These are phyloP conservation scores for Agrotis segetum DNA, from an alignment of 2,888 invertebrate species.

Conservation along the genomic window DNA sequence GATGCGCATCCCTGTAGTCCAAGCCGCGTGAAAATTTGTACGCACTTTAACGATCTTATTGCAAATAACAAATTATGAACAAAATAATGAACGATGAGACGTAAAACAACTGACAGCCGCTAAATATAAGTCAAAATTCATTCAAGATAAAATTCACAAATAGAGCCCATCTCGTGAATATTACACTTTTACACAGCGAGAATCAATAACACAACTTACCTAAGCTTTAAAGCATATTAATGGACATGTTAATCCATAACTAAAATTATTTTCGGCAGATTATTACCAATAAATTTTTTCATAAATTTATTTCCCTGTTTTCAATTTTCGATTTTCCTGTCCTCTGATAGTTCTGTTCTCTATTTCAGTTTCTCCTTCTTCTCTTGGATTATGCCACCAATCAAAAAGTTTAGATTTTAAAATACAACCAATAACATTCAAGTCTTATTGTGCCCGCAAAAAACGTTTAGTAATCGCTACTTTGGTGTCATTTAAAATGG, in stretches of 20 bases:
- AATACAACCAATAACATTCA: slow-evolving; percentile 55
- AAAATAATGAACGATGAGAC: slow-evolving; percentile 76
- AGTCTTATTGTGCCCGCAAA: slow-evolving; percentile 33
- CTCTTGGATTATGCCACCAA: slow-evolving; percentile 29
- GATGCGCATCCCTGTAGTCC: slow-evolving; percentile 82
- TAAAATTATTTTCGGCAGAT: slow-evolving; percentile 77
- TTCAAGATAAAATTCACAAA: slow-evolving; percentile 68
- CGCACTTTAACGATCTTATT: slow-evolving; percentile 66
- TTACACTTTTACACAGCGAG: slow-evolving; percentile 2
- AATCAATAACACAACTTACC: slow-evolving; percentile 73
- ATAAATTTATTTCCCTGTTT: slow-evolving; percentile 79
- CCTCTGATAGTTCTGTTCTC: slow-evolving; percentile 41
- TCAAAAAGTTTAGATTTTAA: not conserved
- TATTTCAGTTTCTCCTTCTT: slow-evolving; percentile 24
- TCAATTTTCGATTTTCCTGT: slow-evolving; percentile 72
- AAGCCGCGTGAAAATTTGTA: slow-evolving; percentile 82
- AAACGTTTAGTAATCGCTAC: slow-evolving; percentile 53
- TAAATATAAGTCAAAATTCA: slow-evolving; percentile 81
- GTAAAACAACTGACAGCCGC: slow-evolving; percentile 91
- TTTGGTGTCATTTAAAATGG: not conserved
- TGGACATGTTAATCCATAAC: slow-evolving; percentile 71
- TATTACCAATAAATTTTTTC: slow-evolving; percentile 77
- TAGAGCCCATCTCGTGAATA: slow-evolving; percentile 25
- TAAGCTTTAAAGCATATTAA: slow-evolving; percentile 79
- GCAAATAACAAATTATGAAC: slow-evolving; percentile 66